These are phyloP conservation scores for Buphagus erythrorhynchus DNA, from an alignment of 2,797 vertebrate species.

Conservation along the genomic window DNA sequence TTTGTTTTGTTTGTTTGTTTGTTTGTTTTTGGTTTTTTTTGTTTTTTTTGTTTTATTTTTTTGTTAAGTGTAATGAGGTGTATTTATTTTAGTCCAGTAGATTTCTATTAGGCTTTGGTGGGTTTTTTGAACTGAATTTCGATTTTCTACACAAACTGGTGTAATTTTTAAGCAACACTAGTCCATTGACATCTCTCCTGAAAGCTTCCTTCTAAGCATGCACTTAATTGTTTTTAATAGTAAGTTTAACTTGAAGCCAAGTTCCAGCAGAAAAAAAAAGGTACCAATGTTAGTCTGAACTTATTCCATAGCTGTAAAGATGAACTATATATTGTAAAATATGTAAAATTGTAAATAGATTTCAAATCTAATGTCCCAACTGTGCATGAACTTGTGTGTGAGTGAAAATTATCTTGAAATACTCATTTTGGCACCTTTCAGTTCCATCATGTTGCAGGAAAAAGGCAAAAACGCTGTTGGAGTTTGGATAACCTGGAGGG, in stretches of 20 bases:
- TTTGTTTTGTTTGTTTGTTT: neutral
- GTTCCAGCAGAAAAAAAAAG: neutral
- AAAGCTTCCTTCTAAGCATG: conserved; percentile 55
- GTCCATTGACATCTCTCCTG: conserved; percentile 4
- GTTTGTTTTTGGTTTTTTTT: too few species aligned
- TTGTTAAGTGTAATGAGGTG: conserved; percentile 50
- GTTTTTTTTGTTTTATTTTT: neutral
- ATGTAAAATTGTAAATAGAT: conserved; percentile 83
- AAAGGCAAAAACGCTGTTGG: neutral
- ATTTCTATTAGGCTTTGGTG: conserved; percentile 67
- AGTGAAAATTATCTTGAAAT: neutral
- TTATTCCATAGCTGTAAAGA: conserved; percentile 73
- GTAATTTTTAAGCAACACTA: conserved; percentile 66
- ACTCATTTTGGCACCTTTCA: neutral
- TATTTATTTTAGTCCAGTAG: conserved; percentile 78
- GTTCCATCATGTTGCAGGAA: neutral
- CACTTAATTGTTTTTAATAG: conserved; percentile 55
- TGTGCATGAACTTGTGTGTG: conserved; percentile 59
- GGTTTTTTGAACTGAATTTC: conserved; percentile 59
- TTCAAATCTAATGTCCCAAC: neutral
- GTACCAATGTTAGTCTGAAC: conserved; percentile 34
- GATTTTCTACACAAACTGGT: conserved; percentile 51
- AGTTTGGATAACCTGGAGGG: neutral
- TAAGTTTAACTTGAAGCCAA: neutral
- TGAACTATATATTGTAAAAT: conserved; percentile 72